Evolutionary conservation across 2,113 vertebrate species (phyloP), one percentile per base, ranked within the genome.

Genomic region (Hyperopisus bebe): DNA sequence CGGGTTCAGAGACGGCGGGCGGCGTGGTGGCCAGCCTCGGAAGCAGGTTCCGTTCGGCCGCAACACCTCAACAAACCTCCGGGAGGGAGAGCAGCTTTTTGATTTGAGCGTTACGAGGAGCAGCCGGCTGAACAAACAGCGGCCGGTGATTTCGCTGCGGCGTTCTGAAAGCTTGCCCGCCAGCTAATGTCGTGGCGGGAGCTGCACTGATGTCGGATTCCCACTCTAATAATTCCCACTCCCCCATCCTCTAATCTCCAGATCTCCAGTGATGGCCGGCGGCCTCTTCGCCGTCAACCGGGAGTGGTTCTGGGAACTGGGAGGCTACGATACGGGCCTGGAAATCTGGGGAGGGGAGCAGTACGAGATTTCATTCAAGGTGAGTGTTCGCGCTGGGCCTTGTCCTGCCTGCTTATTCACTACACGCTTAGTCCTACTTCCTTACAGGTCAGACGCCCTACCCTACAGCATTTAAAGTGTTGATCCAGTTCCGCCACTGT

Each of bases 181-280:
- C 19, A 24, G 53, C 87, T 39, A n/a, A 10, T 46, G 3, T 0
- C 13, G 1, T 0, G 39, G 2, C 24, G 46, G 21, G 46, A 84
- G 82, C 21, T n/a, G 19, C 48, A 17, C 13, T 53, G 48, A 53
- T 19, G 11, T 19, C 1, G n/a, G 6, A n/a, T 50, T 42, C 31
- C 2, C 51, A 21, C 35, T 35, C 11, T 42, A 42, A 42, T 42
- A 42, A 35, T 46, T 31, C 42, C 2, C 58, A 17, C 44, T n/a
- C 17, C 15, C 31, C 53, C 53, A 7, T 55, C 53, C 19, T 55
- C 53, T 55, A 7, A 55, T 80, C 89, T 89, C 83, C 94, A 98
- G 97, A 95, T 98, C 97, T 90, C 97, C 97, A 82, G 97, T 98
- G 47, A 98, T 98, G 97, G 97, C 97, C 77, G 97, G 97, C 89